Conservation (phyloP, 2,113 vertebrate species). For the Orycteropus afer region DNA sequence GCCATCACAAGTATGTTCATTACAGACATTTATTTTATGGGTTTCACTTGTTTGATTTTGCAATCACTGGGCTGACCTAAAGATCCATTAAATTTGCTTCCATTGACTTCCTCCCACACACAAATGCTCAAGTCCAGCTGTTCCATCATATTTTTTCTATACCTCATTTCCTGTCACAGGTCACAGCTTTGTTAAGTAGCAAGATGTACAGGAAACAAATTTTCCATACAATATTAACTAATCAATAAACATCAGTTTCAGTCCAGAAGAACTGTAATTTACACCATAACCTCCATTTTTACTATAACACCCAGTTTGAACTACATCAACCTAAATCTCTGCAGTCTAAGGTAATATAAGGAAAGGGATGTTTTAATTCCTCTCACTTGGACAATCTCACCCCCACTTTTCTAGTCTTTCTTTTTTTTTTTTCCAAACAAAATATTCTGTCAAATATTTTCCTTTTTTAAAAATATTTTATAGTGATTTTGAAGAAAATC, state of each 20-base stretch:
- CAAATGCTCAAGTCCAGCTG: slow-evolving; percentile 68
- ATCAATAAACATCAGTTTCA: slow-evolving; percentile 67
- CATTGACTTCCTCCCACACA: slow-evolving; percentile 36
- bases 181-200: slow-evolving; percentile 81
- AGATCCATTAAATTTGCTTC: slow-evolving; percentile 60
- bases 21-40: slow-evolving; percentile 60
- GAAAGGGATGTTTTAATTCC: background rate
- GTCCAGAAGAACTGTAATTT: slow-evolving; percentile 64
- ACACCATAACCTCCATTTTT: slow-evolving; percentile 75
- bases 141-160: slow-evolving; percentile 74
- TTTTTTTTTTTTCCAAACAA: background rate
- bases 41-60: slow-evolving; percentile 67
- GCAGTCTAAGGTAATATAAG: background rate
- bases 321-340: background rate
- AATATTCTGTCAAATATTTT: background rate
- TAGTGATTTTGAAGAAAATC: background rate
- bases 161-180: slow-evolving; percentile 83
- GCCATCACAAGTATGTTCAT: slow-evolving; percentile 63
- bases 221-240: slow-evolving; percentile 80
- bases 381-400: background rate
- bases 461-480: background rate
- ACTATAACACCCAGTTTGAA: slow-evolving; percentile 47
- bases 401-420: background rate
- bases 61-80: slow-evolving; percentile 66
- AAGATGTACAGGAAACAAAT: slow-evolving; percentile 83